Conservation (phyloP, 2,888 invertebrate genomes). For the Hipparchia semele region DNA sequence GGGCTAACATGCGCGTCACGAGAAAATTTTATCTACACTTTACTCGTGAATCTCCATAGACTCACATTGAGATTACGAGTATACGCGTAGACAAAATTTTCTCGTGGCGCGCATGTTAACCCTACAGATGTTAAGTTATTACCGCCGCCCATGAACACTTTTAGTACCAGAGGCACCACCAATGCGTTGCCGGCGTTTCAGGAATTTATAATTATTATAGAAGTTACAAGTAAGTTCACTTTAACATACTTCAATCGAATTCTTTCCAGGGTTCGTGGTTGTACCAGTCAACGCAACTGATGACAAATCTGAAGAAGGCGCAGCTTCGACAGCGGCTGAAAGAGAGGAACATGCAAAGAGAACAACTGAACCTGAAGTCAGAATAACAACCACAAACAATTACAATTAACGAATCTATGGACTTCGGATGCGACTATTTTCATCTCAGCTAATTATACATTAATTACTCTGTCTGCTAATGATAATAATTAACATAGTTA, state of each 20-base stretch:
- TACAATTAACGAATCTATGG: neutral
- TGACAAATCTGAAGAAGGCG: conserved; percentile 92
- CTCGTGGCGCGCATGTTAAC: no score
- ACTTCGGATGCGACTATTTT: conserved; percentile 12
- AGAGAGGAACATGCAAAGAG: conserved; percentile 74
- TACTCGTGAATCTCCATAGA: no score
- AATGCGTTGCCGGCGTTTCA: no score
- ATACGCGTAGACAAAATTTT: no score
- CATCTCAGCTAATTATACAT: conserved; percentile 15
- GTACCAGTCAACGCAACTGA: conserved; percentile 93
- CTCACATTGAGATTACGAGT: no score
- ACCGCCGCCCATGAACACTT: no score
- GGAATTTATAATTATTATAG: no score
- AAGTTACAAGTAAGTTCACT: no score
- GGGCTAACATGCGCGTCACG: no score
- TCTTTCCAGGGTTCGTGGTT: conserved; percentile 92
- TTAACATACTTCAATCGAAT: neutral
- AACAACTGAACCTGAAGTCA: conserved; percentile 62
- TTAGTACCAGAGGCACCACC: no score
- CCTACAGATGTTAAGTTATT: no score
- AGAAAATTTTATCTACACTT: no score
- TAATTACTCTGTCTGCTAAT: conserved; percentile 9
- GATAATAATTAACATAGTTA: conserved; percentile 12
- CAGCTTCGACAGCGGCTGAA: conserved; percentile 88
- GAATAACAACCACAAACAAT: conserved; percentile 43